Evolutionary conservation across 2,797 vertebrate species (phyloP), one percentile per base, ranked within the genome.

Genomic region (Tapera naevia): DNA sequence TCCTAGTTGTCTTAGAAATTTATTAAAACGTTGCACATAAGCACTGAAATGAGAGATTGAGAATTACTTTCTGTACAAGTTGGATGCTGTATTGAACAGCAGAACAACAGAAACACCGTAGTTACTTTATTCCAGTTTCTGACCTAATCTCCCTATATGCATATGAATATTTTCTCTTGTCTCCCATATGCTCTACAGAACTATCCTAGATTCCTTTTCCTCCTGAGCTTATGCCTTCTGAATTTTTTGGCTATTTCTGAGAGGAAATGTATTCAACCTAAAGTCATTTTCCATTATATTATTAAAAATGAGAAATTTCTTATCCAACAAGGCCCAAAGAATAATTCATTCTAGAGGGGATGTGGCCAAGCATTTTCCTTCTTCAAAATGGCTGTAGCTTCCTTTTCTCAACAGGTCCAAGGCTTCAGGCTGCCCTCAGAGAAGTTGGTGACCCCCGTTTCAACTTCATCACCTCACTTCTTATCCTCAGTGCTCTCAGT

Each of bases 401-500:
- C 69, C 57, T 80, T 65, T 72, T 91, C 89, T 84, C 62, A 75
- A 45, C 32, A 86, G 62, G 73, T 72, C 61, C 66, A 62, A 92
- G 65, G 76, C 88, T 94, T 78, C 80, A 88, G 91, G 89, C 91
- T 92, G 43, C 75, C 82, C 45, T 93, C 43, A 69, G 80, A 91
- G 70, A 93, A 92, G 91, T 61, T 72, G 37, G 48, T 88, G 93
- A 93, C 93, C 96, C 17, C 62, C 88, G 61, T 96, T 94, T 91
- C 88, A 93, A 86, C 51, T 65, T n/a, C 66, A 58, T 91, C 86
- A 89, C 89, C 82, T 94, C 82, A 62, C 85, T 88, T 86, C 70
- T 94, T 84, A 50, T 12, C 41, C 62, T 86, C 73, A 50, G 37
- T 43, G 75, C 69, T 91, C 75, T 86, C 89, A 7, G 11, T 57